These are phyloP conservation scores for Tinamus major DNA, from an alignment of 2,797 vertebrate genomes.

Conservation along the genomic window DNA sequence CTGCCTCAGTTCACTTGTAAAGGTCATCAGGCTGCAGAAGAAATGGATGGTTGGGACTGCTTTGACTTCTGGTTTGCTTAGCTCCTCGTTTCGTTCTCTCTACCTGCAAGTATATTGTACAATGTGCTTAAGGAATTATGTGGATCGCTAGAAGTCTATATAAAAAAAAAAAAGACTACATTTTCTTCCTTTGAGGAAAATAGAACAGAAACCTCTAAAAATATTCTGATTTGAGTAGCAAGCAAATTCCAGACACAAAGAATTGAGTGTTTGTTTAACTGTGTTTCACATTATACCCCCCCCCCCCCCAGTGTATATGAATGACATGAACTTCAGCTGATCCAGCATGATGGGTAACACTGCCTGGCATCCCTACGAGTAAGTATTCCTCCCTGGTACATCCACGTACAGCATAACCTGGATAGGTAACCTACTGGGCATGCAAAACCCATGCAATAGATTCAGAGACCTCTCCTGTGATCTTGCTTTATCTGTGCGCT, in stretches of 20 bases:
- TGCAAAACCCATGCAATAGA: conserved; percentile 31
- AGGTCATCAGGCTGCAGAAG: neutral
- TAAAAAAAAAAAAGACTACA: neutral
- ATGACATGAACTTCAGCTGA: neutral
- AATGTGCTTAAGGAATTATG: conserved; percentile 19
- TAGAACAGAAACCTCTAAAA: neutral
- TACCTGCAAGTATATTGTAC: conserved; percentile 24
- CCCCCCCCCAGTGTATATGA: neutral
- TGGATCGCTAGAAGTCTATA: neutral
- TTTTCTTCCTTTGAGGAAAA: neutral
- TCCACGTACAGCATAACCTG: neutral
- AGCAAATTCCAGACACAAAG: neutral
- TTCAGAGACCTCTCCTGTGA: conserved; percentile 2
- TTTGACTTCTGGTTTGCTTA: conserved; percentile 17
- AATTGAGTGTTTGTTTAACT: neutral
- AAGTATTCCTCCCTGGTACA: neutral
- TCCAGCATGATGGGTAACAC: conserved; percentile 31
- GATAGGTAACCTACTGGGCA: conserved; percentile 2
- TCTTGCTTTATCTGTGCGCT: conserved; percentile 24
- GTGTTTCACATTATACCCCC: neutral
- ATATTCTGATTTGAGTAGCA: neutral
- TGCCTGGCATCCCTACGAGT: conserved; percentile 32
- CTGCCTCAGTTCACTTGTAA: neutral
- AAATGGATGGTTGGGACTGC: neutral
- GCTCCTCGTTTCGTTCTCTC: conserved; percentile 18